Evolutionary conservation across 2,888 invertebrate species (phyloP), one percentile per base, ranked within the genome.

Genomic region (Metallyticus violacea): DNA sequence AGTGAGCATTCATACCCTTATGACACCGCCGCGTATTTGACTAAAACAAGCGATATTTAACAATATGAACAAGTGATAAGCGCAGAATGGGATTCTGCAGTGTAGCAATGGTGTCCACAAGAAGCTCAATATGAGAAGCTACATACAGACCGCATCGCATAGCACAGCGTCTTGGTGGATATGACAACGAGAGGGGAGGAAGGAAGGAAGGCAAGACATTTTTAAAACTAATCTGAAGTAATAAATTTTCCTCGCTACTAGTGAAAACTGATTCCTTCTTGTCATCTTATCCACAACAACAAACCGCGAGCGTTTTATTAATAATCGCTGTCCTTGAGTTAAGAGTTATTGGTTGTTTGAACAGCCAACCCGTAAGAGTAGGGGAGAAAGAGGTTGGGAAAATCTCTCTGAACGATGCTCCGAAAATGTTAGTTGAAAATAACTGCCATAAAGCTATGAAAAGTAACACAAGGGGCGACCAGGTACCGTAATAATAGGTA

Each of bases 191-290:
- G 25, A 22, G 62, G 82, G 82, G 76, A 82, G 26, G 77, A 40
- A 28, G 27, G 79, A 4, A 22, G 85, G 76, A 26, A 27, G 81
- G 85, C 29, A 81, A n/a, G 77, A 79, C 85, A 80, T 85, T 85
- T 85, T 85, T 85, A 85, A 80, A 85, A 85, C 87, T 87, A 87
- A 87, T 87, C 87, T 87, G 85, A 85, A 85, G 87, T 85, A 87
- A 87, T 87, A 87, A 87, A 87, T 87, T 85, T 87, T 81, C 81
- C 83, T 62, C 40, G 40, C 81, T 80, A 85, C 80, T 80, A 81
- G 85, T 85, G 85, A 85, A 85, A 85, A 85, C 79, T 85, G 85
- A 85, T 85, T 79, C 85, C 85, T 62, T 62, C 25, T 85, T 29
- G 26, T 62, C 80, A 79, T 26, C 79, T n/a, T 29, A 79, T 7